These are phyloP conservation scores for Suncus etruscus DNA, from an alignment of 2,113 vertebrate species.

Conservation along the genomic window DNA sequence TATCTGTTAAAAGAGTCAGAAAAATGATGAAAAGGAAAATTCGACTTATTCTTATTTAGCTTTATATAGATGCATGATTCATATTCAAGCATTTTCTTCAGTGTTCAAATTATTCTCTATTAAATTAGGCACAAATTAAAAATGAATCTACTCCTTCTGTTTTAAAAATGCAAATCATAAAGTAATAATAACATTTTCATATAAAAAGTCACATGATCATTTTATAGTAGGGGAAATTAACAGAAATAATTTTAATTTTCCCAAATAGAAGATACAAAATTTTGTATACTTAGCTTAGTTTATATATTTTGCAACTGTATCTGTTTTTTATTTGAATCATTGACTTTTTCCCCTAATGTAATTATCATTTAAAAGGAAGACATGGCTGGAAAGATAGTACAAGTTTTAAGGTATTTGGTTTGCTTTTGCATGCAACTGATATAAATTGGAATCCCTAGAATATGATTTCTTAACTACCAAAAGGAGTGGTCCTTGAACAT, in stretches of 20 bases:
- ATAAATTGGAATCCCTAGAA: no score
- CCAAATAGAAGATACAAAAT: neutral
- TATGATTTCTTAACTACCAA: no score
- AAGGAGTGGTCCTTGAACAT: no score
- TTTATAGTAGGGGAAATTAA: neutral
- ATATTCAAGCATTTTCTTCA: neutral
- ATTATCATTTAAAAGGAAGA: neutral
- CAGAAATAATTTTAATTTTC: conserved; percentile 37
- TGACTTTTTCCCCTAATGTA: neutral
- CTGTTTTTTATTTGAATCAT: neutral
- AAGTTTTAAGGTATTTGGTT: no score
- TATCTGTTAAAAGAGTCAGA: conserved; percentile 45
- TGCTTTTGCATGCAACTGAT: no score
- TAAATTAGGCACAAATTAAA: conserved; percentile 39
- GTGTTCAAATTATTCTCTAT: conserved; percentile 9
- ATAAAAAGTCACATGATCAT: neutral
- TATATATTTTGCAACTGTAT: neutral
- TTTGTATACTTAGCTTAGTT: neutral
- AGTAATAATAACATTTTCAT: neutral
- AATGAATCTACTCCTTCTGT: neutral
- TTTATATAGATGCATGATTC: conserved; percentile 36
- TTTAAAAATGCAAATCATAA: conserved; percentile 41
- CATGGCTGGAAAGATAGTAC: no score
- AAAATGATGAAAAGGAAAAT: conserved; percentile 24
- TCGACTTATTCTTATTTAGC: neutral